Conservation (phyloP, 2,113 vertebrate genomes). For the Lucifuga dentata region DNA sequence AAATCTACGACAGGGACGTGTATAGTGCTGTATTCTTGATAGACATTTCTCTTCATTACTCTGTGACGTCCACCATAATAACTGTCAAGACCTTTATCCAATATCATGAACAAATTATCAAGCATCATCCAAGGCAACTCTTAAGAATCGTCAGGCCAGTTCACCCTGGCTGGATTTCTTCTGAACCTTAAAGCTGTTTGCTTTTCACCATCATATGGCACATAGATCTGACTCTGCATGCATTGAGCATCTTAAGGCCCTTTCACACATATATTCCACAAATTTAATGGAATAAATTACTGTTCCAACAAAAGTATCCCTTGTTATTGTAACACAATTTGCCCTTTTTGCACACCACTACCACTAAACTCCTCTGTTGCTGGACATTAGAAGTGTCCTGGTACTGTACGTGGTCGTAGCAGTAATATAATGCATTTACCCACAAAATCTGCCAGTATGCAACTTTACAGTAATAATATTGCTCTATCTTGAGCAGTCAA, state of each 20-base stretch:
- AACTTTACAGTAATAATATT: too few relatives aligned
- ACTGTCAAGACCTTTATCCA: conserved; percentile 22
- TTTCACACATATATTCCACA: conserved; percentile 27
- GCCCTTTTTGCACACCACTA: conserved; percentile 18
- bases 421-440: conserved; percentile 15
- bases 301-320: conserved; percentile 38
- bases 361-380: conserved; percentile 4
- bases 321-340: too few relatives aligned
- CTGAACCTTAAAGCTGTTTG: conserved; percentile 47
- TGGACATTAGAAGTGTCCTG: conserved; percentile 18
- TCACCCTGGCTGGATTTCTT: background rate
- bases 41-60: conserved; percentile 47
- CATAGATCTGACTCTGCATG: conserved; percentile 37
- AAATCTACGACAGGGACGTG: conserved; percentile 50
- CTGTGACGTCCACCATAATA: conserved; percentile 23
- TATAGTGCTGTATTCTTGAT: conserved; percentile 49
- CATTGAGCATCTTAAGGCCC: conserved; percentile 42
- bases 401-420: conserved; percentile 46
- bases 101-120: conserved; percentile 28
- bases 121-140: conserved; percentile 69
- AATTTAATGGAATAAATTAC: conserved; percentile 13
- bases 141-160: conserved; percentile 41
- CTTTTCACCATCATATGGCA: conserved; percentile 60
- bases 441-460: too few relatives aligned
- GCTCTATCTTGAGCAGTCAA: conserved; percentile 23